A percentile compares a stretch with the other conserved stretches of the same genome.
Conservation (phyloP, 2,888 invertebrate species). For the Hypercompe scribonia region DNA sequence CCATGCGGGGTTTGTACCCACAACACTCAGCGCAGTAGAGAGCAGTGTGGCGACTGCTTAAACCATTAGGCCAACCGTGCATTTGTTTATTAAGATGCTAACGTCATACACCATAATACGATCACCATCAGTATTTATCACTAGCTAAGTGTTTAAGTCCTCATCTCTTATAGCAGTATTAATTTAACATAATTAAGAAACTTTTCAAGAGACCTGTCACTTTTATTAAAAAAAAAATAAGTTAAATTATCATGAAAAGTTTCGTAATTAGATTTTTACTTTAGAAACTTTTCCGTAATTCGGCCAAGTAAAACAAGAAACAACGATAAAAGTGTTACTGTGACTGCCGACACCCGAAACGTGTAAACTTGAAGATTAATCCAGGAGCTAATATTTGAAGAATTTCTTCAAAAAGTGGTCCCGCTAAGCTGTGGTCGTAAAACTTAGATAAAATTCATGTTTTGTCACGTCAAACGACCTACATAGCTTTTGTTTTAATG, state of each 20-base stretch:
- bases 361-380: constrained; percentile 59
- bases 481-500: constrained; percentile 8
- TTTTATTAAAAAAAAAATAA: not conserved
- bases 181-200: not conserved
- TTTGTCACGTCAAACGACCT: constrained; percentile 38
- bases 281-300: constrained; percentile 47
- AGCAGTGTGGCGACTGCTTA: no score
- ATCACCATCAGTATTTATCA: not conserved
- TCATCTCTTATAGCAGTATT: not conserved
- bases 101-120: not conserved
- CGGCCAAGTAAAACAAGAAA: constrained; percentile 23
- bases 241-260: constrained; percentile 17
- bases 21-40: no score
- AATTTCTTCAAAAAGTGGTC: constrained; percentile 58
- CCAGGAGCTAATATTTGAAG: constrained; percentile 80
- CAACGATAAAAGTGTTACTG: constrained; percentile 56
- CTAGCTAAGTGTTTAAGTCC: not conserved
- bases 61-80: no score
- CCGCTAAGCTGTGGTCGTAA: constrained; percentile 46
- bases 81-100: not conserved
- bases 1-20: no score
- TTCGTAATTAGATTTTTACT: constrained; percentile 19
- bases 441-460: constrained; percentile 52
- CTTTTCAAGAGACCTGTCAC: not conserved
- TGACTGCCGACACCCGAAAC: constrained; percentile 50